Percentiles rank a stretch among this genome's conserved stretches.
Conservation (phyloP, 2,113 vertebrate genomes). For the Lipotes vexillifer region DNA sequence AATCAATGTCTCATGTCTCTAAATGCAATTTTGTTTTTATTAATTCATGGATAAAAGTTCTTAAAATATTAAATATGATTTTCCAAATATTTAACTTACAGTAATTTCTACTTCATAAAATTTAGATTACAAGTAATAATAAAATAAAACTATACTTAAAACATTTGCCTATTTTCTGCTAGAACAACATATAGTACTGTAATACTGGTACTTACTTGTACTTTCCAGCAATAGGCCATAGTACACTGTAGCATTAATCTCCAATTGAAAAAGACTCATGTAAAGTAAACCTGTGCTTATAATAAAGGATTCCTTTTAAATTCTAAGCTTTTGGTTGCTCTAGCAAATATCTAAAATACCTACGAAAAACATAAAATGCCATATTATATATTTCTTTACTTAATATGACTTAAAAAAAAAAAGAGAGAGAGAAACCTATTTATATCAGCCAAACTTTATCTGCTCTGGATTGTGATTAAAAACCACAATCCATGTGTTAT, state of each 20-base stretch:
- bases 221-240: constrained; percentile 60
- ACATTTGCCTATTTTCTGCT: constrained; percentile 2
- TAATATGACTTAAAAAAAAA: not conserved
- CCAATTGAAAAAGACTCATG: constrained; percentile 44
- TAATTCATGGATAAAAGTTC: not conserved
- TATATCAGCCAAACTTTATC: not conserved
- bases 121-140: constrained; percentile 10
- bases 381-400: constrained; percentile 22
- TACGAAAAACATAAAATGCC: not conserved
- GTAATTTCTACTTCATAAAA: constrained; percentile 40
- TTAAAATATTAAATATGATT: constrained; percentile 23
- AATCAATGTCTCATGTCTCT: not conserved
- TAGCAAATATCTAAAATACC: constrained; percentile 38
- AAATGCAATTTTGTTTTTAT: constrained; percentile 12
- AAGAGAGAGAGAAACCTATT: not conserved
- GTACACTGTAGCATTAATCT: constrained; percentile 42
- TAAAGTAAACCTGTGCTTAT: constrained; percentile 15
- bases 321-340: not conserved
- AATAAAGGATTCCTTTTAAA: constrained; percentile 44
- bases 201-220: constrained; percentile 46
- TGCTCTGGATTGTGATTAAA: constrained; percentile 39
- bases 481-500: not conserved
- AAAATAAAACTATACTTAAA: constrained; percentile 47
- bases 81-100: constrained; percentile 33
- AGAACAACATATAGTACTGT: not conserved